Conservation (phyloP, 1,140 invertebrate genomes). For the Micrasema longulum region DNA sequence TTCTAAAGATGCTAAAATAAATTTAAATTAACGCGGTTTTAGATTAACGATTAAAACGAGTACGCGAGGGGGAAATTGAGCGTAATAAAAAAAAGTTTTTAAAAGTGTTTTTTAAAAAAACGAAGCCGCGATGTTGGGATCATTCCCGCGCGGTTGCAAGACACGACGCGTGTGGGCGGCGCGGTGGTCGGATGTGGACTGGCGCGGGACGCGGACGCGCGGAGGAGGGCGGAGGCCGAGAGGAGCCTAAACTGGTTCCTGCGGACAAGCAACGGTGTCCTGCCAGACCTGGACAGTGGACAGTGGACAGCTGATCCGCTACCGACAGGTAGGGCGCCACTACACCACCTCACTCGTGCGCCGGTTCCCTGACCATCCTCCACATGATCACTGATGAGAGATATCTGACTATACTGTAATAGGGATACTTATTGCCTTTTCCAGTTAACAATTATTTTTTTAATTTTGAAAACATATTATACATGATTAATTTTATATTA, state of each 20-base stretch:
- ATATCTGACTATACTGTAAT: too few relatives aligned
- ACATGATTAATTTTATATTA: too few relatives aligned
- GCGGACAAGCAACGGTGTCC: background rate
- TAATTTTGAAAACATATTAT: too few relatives aligned
- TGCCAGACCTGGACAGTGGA: background rate
- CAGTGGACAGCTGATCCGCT: conserved; percentile 17
- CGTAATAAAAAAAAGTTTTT: background rate
- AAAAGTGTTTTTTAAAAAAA: background rate
- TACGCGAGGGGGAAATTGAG: background rate
- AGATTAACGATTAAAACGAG: background rate
- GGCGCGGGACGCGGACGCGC: background rate
- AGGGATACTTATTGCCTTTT: too few relatives aligned
- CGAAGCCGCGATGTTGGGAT: background rate
- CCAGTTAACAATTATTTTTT: too few relatives aligned
- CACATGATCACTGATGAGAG: too few relatives aligned
- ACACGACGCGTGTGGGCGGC: conserved; percentile 14
- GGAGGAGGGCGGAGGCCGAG: background rate
- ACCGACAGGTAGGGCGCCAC: background rate
- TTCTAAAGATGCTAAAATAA: background rate
- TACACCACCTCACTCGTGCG: too few relatives aligned
- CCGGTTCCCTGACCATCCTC: too few relatives aligned
- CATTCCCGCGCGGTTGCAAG: conserved; percentile 30
- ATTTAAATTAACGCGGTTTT: background rate
- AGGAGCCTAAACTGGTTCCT: conserved; percentile 25
- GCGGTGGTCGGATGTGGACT: conserved; percentile 39